These are phyloP conservation scores for Rousettus leschenaultii DNA, from an alignment of 2,113 vertebrate genomes.

Conservation along the genomic window DNA sequence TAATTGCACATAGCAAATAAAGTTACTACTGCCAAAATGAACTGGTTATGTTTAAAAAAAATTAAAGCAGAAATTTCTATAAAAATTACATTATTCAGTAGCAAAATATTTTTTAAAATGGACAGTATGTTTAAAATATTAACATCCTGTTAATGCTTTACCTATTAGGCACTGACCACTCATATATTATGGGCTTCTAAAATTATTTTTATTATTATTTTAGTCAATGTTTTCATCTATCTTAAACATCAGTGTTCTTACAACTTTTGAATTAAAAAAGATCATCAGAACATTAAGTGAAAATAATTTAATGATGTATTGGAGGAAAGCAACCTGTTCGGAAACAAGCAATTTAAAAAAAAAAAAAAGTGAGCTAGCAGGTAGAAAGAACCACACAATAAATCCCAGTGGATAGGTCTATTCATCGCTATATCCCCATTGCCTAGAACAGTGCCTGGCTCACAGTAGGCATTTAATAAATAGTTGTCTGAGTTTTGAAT, in stretches of 20 bases:
- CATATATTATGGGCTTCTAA: not conserved
- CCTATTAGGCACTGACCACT: not conserved
- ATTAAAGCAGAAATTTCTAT: not conserved
- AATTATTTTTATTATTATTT: not conserved
- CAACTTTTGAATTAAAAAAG: not conserved
- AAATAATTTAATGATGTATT: not conserved
- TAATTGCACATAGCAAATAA: constrained; percentile 28
- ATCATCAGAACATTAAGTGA: not conserved
- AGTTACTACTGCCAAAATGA: not conserved
- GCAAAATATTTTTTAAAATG: not conserved
- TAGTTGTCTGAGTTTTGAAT: not conserved
- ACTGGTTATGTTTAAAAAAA: not conserved
- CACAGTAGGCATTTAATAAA: not conserved
- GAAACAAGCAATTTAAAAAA: not conserved
- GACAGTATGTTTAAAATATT: not conserved
- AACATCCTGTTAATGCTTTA: not conserved
- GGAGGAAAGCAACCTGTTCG: not conserved
- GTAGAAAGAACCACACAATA: not conserved
- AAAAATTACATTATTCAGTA: not conserved
- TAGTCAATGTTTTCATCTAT: not conserved
- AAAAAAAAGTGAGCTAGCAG: not conserved
- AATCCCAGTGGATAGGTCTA: not conserved
- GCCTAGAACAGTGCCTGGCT: not conserved
- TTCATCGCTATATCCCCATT: not conserved
- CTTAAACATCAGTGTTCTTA: not conserved